Evolutionary conservation across 1,140 invertebrate genomes (phyloP), one percentile per base, ranked within the genome.

Genomic region (Varroa destructor): DNA sequence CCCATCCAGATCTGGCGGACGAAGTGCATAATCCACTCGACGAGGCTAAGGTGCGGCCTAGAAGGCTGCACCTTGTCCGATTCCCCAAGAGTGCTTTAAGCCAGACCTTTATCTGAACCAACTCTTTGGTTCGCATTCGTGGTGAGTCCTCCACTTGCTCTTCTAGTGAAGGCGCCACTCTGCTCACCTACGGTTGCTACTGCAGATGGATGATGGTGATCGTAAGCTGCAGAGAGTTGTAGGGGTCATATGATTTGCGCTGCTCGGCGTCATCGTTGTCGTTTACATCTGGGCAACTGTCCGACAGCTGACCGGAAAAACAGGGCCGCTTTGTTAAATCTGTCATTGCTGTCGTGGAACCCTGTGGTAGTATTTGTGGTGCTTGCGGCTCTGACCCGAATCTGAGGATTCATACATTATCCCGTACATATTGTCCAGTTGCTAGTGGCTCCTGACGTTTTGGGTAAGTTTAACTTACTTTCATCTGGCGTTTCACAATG

Each of bases 1-100:
- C 40, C 55, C 55, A 43, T 74, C 71, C 72, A 64, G 72, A 37
- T 55, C 55, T 55, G 73, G 70, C 54, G 51, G 51, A 55, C 40
- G 56, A 72, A 55, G 67, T 51, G 25, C 55, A 55, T 40, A 25
- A 73, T 73, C 46, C 54, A 55, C 55, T 71, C 46, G 42, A 73
- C 36, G 56, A 72, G 42, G 46, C 58, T 36, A 72, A 36, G 56
- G n/a, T 67, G 61, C 37, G 10, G 61, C 37, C 46, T 40, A 5
- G 40, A 46, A 67, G 40, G 61, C 14, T 40, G 61, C 40, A 40
- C 37, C 46, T 67, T 37, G 61, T 37, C 61, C 61, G 12, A 14
- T 51, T 51, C 46, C 46, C 46, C 46, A 8, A 8, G 4, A 51
- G 46, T 51, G 46, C 46, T 8, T 51, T 8, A 3, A 14, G 37